Percentiles rank a stretch among this genome's conserved stretches.
Evolutionary conservation across 1,140 invertebrate species (phyloP).

Genomic region (Charaxes varanes): DNA sequence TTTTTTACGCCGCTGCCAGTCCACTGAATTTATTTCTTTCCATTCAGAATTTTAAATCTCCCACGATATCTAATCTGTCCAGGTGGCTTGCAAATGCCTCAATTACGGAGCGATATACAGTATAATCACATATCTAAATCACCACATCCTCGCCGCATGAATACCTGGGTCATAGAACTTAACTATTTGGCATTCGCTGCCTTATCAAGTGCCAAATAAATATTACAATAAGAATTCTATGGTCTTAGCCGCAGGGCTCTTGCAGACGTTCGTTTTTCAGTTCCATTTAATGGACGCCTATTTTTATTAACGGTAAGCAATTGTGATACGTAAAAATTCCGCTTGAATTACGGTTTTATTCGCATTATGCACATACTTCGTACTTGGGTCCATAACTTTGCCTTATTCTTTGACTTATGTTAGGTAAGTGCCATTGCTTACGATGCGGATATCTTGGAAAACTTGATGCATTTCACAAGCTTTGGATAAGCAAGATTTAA

Average conservation of each 20-base stretch:
- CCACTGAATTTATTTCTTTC: slow-evolving; percentile 12
- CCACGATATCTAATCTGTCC: slow-evolving; percentile 16
- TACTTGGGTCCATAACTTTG: no score
- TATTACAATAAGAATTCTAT: slow-evolving; percentile 64
- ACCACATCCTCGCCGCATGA: slow-evolving; percentile 22
- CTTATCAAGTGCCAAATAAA: slow-evolving; percentile 62
- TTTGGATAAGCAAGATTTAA: no score
- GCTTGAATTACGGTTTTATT: no score
- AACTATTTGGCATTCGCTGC: slow-evolving; percentile 62
- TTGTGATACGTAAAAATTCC: no score
- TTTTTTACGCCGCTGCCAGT: no score
- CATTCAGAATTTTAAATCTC: slow-evolving; percentile 2
- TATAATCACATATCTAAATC: slow-evolving; percentile 15
- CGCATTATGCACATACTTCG: no score
- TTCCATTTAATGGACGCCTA: slow-evolving; percentile 50
- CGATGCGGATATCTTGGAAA: no score
- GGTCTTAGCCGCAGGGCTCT: slow-evolving; percentile 22
- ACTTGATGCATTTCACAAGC: no score
- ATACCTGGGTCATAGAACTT: slow-evolving; percentile 56
- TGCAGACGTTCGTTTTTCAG: slow-evolving; percentile 28
- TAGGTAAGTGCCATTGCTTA: no score
- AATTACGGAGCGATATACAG: slow-evolving; percentile 17
- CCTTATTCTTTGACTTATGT: no score
- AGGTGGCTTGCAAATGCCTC: slow-evolving; percentile 21
- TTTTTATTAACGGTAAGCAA: no score